Evolutionary conservation across 2,888 invertebrate genomes (phyloP), one percentile per base, ranked within the genome.

Genomic region (Drosophila setosimentum): DNA sequence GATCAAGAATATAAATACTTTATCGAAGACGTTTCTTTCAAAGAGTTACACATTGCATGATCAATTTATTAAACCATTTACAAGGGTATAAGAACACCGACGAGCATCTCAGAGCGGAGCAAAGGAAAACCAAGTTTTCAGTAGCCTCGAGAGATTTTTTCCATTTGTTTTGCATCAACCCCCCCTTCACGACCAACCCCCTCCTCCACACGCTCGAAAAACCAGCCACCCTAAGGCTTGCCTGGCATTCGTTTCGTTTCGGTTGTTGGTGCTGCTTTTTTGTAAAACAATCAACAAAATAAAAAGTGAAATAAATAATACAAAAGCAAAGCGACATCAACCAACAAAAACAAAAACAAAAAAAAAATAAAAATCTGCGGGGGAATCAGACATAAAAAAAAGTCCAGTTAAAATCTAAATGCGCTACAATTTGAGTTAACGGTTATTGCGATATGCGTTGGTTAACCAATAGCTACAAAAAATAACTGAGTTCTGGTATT

Each of bases 71-170:
- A 24, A 16, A 45, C 16, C 16, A 45, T 24, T 8, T 16, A 16
- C 4, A 45, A 21, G 45, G 21, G 21, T 45, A 45, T 45, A 16
- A 8, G 7, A 24, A 10, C 18, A 27, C n/a, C 7, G 27, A 27
- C n/a, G 32, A 51, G 29, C 30, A 11, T 51, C 21, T 13, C 8
- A 24, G 24, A 51, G 11, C 11, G 24, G 1, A 18, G 40, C 24
- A 45, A 45, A 73, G 45, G 69, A 53, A 30, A 67, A 60, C 64
- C 65, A 87, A 87, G 78, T 87, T 87, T 89, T 83, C 83, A 89
- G 89, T 87, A 87, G 87, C 87, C 87, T 87, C 89, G 29, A 83
- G 87, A 87, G 87, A 87, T 87, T 87, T 87, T 70, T 67, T 73
- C 59, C 75, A 67, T 67, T 85, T 70, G 60, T 68, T 69, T 68